Conservation (phyloP, 2,888 invertebrate species). For the Synanthedon myopaeformis region DNA sequence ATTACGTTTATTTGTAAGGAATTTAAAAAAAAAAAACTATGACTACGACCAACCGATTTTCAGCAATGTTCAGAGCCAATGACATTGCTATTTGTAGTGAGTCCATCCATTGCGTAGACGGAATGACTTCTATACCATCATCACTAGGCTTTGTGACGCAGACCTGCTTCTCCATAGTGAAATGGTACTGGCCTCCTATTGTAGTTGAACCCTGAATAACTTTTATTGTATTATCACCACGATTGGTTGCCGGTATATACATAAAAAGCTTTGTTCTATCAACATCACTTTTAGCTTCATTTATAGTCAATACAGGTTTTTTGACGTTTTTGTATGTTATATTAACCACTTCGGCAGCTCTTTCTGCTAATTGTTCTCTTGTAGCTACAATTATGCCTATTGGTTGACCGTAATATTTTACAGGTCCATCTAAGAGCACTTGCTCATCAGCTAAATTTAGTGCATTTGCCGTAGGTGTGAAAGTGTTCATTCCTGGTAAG, state of each 20-base stretch:
- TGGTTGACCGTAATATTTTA: conserved; percentile 74
- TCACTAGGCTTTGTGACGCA: conserved; percentile 75
- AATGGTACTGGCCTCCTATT: conserved; percentile 76
- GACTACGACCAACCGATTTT: conserved; percentile 59
- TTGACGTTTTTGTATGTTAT: conserved; percentile 44
- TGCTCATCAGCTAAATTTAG: conserved; percentile 25
- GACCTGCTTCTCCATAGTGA: conserved; percentile 76
- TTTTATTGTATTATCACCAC: conserved; percentile 16
- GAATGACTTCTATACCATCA: conserved; percentile 74
- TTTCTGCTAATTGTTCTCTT: conserved; percentile 62
- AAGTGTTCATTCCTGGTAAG: conserved; percentile 68
- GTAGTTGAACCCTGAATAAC: conserved; percentile 58
- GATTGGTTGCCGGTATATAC: conserved; percentile 10
- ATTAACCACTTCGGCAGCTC: conserved; percentile 64
- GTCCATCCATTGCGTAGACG: conserved; percentile 73
- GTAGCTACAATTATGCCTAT: conserved; percentile 77
- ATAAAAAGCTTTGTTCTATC: not conserved
- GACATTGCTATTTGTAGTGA: conserved; percentile 65
- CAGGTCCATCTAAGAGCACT: conserved; percentile 46
- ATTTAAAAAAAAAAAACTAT: not conserved
- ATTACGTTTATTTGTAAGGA: not conserved
- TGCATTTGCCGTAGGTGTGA: conserved; percentile 7
- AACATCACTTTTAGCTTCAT: conserved; percentile 17
- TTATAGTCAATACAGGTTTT: conserved; percentile 28
- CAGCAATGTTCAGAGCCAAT: conserved; percentile 61